A percentile compares a stretch with the other conserved stretches of the same genome.
These are phyloP conservation scores for Felis catus DNA, from an alignment of 2,113 vertebrate species.

Conservation along the genomic window DNA sequence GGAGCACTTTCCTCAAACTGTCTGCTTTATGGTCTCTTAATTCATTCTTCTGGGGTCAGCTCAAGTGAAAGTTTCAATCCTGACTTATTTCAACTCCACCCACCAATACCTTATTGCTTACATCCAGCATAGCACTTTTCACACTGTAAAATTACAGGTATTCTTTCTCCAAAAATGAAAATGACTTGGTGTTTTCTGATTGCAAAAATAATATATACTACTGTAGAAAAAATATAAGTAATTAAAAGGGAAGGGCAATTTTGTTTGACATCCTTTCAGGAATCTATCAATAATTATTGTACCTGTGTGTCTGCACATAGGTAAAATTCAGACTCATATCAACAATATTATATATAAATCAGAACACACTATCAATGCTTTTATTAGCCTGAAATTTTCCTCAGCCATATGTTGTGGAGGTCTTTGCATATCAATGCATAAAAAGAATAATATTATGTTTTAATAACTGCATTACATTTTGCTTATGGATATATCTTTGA, in stretches of 20 bases:
- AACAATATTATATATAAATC: background rate
- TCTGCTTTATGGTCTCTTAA: background rate
- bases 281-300: background rate
- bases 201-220: background rate
- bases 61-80: background rate
- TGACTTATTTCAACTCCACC: background rate
- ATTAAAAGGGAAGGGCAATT: background rate
- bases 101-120: background rate
- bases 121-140: background rate
- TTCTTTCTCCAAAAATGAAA: background rate
- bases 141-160: background rate
- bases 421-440: background rate
- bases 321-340: background rate
- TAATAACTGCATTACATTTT: background rate
- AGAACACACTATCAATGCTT: background rate
- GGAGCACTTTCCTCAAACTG: background rate
- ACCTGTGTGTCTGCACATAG: background rate
- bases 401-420: background rate
- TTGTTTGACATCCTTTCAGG: background rate
- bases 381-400: background rate
- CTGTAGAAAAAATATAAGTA: background rate
- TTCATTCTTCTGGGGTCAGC: background rate
- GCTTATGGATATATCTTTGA: background rate
- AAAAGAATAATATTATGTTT: background rate
- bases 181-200: background rate